Evolutionary conservation across 1,140 invertebrate genomes (phyloP).

Genomic region (Drosophila takahashii): DNA sequence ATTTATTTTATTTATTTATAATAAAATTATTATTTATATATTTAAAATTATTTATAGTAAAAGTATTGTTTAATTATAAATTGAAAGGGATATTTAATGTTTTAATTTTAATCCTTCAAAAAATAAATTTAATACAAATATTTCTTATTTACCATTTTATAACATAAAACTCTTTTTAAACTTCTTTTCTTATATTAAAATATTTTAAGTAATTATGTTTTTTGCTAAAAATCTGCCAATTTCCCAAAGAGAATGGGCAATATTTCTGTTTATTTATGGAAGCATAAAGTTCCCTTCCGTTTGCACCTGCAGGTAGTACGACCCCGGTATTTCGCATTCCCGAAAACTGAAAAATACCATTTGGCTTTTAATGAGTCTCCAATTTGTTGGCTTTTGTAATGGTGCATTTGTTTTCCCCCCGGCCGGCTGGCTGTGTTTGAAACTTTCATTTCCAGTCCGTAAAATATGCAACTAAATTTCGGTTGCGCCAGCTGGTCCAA

Average conservation of each 20-base stretch:
- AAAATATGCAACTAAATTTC: conserved; percentile 46
- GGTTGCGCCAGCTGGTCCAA: background rate
- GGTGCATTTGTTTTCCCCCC: conserved; percentile 14
- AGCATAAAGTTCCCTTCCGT: conserved; percentile 21
- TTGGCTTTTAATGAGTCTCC: conserved; percentile 29
- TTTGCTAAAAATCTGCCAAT: background rate
- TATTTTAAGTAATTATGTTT: background rate
- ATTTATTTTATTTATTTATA: no score
- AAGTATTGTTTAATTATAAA: no score
- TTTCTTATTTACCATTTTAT: no score
- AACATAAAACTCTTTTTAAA: no score
- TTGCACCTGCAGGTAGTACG: conserved; percentile 17
- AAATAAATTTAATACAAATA: no score
- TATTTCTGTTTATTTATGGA: conserved; percentile 32
- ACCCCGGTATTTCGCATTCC: conserved; percentile 13
- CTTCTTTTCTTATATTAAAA: no score
- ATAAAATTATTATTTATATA: no score
- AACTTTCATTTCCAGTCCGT: conserved; percentile 30
- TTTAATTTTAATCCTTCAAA: no score
- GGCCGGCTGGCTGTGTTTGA: background rate
- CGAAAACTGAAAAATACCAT: conserved; percentile 16
- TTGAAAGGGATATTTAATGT: no score
- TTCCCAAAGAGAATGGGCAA: background rate
- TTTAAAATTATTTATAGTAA: no score
- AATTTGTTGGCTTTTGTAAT: conserved; percentile 33